These are phyloP conservation scores for Pararge aegeria DNA, from an alignment of 1,140 invertebrate species.

Conservation along the genomic window DNA sequence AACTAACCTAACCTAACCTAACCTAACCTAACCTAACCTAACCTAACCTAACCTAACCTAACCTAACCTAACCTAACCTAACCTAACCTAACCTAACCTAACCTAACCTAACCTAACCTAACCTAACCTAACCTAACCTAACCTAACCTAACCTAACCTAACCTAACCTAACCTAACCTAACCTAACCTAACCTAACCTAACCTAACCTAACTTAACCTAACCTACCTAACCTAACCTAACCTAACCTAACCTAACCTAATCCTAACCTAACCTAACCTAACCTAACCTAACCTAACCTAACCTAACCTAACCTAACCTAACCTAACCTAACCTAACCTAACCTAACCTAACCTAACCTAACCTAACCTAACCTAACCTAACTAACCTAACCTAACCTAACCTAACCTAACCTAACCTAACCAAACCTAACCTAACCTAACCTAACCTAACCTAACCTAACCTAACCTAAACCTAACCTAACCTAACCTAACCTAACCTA, in stretches of 20 bases:
- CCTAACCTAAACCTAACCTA: constrained; percentile 26
- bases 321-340: constrained; percentile 12
- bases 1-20: too few relatives aligned
- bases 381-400: constrained; percentile 20
- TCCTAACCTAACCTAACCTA: constrained; percentile 7
- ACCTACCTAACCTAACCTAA: too few relatives aligned
- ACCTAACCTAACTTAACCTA: too few relatives aligned
- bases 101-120: too few relatives aligned
- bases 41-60: too few relatives aligned
- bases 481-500: constrained; percentile 32
- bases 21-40: too few relatives aligned
- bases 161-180: too few relatives aligned
- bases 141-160: too few relatives aligned
- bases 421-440: constrained; percentile 25
- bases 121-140: too few relatives aligned
- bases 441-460: constrained; percentile 23
- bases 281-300: constrained; percentile 7
- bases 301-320: constrained; percentile 7
- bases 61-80: too few relatives aligned
- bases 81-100: too few relatives aligned
- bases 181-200: too few relatives aligned
- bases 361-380: constrained; percentile 19
- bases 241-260: neutral
- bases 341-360: constrained; percentile 19
- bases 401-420: constrained; percentile 18